Evolutionary conservation across 2,113 vertebrate genomes (phyloP).

Genomic region (Varanus komodoensis): DNA sequence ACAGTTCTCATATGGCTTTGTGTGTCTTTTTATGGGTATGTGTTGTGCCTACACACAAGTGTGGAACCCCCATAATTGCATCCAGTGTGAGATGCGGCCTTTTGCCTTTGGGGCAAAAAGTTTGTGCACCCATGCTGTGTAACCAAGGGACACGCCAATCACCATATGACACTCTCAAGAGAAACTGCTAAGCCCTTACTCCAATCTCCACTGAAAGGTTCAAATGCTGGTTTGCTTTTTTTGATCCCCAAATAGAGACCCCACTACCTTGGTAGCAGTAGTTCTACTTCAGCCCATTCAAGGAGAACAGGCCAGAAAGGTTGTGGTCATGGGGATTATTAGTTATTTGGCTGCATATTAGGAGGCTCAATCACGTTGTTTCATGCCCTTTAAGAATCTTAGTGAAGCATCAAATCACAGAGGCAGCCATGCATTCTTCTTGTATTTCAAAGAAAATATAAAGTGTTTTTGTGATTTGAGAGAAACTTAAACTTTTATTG

Average conservation of each 20-base stretch:
- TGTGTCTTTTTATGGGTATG: no score
- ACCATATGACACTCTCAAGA: background rate
- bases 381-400: slow-evolving; percentile 36
- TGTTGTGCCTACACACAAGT: no score
- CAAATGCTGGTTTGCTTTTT: background rate
- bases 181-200: background rate
- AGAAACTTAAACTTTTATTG: slow-evolving; percentile 37
- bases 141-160: background rate
- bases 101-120: no score
- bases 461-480: slow-evolving; percentile 25
- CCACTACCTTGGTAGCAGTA: background rate
- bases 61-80: no score
- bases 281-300: background rate
- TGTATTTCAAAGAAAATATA: slow-evolving; percentile 61
- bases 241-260: background rate
- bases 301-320: background rate
- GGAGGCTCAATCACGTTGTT: background rate
- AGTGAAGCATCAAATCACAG: slow-evolving; percentile 9
- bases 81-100: no score
- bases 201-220: background rate
- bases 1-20: no score
- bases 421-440: slow-evolving; percentile 38
- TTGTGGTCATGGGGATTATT: background rate
- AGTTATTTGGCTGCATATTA: background rate
- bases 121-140: background rate